Evolutionary conservation across 2,797 vertebrate species (phyloP), one percentile per base, ranked within the genome.

Genomic region (Coregonus suidteri): DNA sequence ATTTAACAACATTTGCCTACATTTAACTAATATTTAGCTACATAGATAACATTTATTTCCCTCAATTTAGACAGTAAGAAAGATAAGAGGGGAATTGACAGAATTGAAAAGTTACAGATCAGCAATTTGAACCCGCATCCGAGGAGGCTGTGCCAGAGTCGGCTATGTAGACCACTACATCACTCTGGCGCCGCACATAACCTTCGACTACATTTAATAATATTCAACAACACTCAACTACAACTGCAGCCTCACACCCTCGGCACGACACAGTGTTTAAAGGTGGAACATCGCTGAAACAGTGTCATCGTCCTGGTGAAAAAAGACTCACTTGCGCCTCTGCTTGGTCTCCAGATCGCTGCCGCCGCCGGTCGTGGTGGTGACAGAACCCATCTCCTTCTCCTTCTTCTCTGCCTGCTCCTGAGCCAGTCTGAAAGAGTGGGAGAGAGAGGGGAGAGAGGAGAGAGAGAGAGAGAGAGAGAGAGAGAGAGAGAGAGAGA

Each of bases 321-420:
- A 25, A 59, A 59, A 18, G 2, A 85, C 93, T 93, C 78, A 96
- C 95, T 95, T 95, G 91, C 95, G 94, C 71, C 95, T 93, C 90
- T 96, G 95, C 85, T 95, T 96, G 79, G 84, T 89, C 87, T 95
- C 95, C 72, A 88, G 86, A 11, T 95, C 94, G 1, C 90, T 56
- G 18, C 54, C 6, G 2, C 18, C n/a, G 6, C 56, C 85, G 20
- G 90, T 66, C 30, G 85, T 93, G 47, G 51, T 25, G 85, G 89
- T 87, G 73, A 82, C 64, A 20, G 88, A 87, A 52, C 83, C 62
- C 7, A 79, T 87, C 34, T 94, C 94, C 83, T 91, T 94, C 34
- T 94, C 94, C 83, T 91, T 94, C 85, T 92, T 95, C 41, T 94
- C 94, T 0, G 88, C 82, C 85, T 91, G 92, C 90, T 95, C 94